Evolutionary conservation across 2,797 vertebrate species (phyloP), one percentile per base, ranked within the genome.

Genomic region (Crotalus adamanteus): DNA sequence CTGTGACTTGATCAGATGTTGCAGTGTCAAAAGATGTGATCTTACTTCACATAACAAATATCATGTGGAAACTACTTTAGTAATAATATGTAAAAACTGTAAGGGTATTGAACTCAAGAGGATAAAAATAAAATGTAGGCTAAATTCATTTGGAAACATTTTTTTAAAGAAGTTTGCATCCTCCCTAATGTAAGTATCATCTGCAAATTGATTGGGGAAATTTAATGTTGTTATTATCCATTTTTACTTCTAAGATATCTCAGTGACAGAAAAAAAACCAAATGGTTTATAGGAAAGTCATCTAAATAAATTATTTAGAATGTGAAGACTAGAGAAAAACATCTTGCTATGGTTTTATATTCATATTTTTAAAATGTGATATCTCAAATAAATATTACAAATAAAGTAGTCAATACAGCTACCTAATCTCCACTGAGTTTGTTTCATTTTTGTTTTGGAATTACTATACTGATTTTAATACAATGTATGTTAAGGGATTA

Each of bases 301-400:
- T 92, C 94, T 94, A 61, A 93, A 92, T 60, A 92, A 69, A 22
- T 88, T n/a, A 28, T 60, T 90, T 88, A 57, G 12, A 88, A 92
- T 20, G 25, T 69, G 51, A 73, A 73, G 16, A 57, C 3, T 63
- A 60, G 8, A 57, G 11, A 59, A 57, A 8, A 51, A 51, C 47
- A 51, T 51, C 6, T 51, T 18, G 28, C 18, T 56, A 16, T 28
- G 60, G 3, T 28, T 63, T 28, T 26, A 63, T 37, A 73, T 37
- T n/a, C 4, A 31, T 7, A 57, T 57, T 56, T 56, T 47, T n/a
- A 86, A 55, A 86, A 28, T 55, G 51, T 61, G 9, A 55, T 42
- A 25, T 22, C 18, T 25, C 59, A 31, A 65, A 65, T 20, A 12
- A 16, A 7, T 28, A 86, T 87, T 31, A n/a, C 3, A 65, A 31